Evolutionary conservation across 2,888 invertebrate species (phyloP).

Genomic region (Sphinx pinastri): DNA sequence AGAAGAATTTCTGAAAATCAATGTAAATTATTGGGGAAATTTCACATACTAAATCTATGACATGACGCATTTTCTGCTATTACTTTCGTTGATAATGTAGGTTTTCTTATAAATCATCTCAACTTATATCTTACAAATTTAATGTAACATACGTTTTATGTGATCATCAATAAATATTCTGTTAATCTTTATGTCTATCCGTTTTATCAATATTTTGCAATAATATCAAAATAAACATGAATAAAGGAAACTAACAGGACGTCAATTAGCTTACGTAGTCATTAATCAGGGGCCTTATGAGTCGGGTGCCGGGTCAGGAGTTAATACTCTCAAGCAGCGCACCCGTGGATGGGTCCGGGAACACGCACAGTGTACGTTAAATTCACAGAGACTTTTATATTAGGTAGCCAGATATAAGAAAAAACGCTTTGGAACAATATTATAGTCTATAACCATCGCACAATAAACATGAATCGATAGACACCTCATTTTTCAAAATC

Average conservation of each 20-base stretch:
- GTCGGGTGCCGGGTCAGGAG: slow-evolving; percentile 59
- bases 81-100: too few species aligned
- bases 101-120: too few species aligned
- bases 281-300: slow-evolving; percentile 43
- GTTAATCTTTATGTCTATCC: too few species aligned
- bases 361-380: neutral
- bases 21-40: too few species aligned
- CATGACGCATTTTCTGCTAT: too few species aligned
- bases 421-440: too few species aligned
- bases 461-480: too few species aligned
- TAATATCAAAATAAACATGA: neutral
- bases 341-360: slow-evolving; percentile 15
- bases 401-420: neutral
- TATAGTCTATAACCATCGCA: too few species aligned
- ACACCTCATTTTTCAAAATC: too few species aligned
- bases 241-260: slow-evolving; percentile 41
- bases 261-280: slow-evolving; percentile 53
- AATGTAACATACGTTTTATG: neutral
- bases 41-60: too few species aligned
- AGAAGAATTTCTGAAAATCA: too few species aligned
- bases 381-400: neutral
- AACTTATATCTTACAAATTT: too few species aligned
- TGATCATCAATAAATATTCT: neutral
- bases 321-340: slow-evolving; percentile 44
- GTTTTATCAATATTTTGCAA: neutral